phyloP scores from a whole-genome alignment of 2,888 invertebrate species.

The Euclidia mi region DNA sequence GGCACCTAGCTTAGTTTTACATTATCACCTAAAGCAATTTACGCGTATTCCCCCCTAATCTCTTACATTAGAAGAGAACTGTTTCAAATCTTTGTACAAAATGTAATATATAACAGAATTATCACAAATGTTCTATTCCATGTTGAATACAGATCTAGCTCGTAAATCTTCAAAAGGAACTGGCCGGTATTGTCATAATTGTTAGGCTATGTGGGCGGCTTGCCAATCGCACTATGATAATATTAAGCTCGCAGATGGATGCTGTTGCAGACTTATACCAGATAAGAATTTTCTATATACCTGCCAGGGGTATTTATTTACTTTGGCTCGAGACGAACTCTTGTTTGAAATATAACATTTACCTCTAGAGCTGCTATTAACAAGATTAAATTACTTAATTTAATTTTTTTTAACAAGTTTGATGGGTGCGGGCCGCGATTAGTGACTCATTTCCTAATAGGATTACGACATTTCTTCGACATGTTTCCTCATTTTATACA shows the following conservation, averaged over 20 bases:
- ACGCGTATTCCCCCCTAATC: neutral
- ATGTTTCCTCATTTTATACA: neutral
- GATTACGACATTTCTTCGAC: neutral
- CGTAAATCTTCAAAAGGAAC: constrained; percentile 5
- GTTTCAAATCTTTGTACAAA: too few species aligned
- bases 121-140: neutral
- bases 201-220: neutral
- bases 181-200: constrained; percentile 3
- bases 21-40: constrained; percentile 2
- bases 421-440: constrained; percentile 43
- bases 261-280: neutral
- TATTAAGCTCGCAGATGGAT: neutral
- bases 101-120: too few species aligned
- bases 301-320: neutral
- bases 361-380: too few species aligned
- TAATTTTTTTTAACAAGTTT: constrained; percentile 34
- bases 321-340: too few species aligned
- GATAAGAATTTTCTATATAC: neutral
- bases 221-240: constrained; percentile 1
- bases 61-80: too few species aligned
- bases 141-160: constrained; percentile 4
- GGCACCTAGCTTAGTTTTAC: neutral
- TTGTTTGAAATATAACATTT: too few species aligned
- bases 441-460: constrained; percentile 28
- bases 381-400: constrained; percentile 51